phyloP scores from a whole-genome alignment of 2,888 invertebrate genomes.

The Melolontha melolontha region DNA sequence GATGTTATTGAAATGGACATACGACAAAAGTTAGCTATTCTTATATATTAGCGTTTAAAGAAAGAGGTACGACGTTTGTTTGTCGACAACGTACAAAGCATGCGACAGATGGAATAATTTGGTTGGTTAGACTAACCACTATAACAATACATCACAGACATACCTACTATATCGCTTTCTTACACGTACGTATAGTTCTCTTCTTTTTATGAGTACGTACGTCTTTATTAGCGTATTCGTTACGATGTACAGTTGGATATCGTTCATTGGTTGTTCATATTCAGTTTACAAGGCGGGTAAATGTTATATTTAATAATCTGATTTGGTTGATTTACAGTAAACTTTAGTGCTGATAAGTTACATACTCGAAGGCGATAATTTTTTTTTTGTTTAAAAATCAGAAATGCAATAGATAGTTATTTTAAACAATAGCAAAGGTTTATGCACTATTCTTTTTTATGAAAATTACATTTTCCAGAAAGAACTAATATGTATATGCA shows the following conservation, averaged over 20 bases:
- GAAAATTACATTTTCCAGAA: too few species aligned
- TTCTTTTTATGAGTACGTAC: not conserved
- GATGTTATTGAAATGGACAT: constrained; percentile 20
- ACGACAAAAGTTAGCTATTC: constrained; percentile 12
- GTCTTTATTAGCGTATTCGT: constrained; percentile 14
- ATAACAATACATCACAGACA: constrained; percentile 23
- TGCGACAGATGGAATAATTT: constrained; percentile 65
- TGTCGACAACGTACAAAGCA: constrained; percentile 44
- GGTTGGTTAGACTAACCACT: constrained; percentile 57
- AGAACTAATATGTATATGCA: too few species aligned
- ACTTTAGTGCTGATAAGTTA: too few species aligned
- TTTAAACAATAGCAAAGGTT: too few species aligned
- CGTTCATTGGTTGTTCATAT: constrained; percentile 36
- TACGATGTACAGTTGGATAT: constrained; percentile 74
- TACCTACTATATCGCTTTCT: constrained; percentile 1
- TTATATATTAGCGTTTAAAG: constrained; percentile 13
- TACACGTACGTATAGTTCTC: constrained; percentile 4
- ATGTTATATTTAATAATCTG: constrained; percentile 27
- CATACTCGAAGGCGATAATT: too few species aligned
- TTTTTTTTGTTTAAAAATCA: too few species aligned
- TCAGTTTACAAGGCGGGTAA: constrained; percentile 33
- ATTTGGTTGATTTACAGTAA: constrained; percentile 1
- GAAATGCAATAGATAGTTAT: too few species aligned
- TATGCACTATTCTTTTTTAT: too few species aligned
- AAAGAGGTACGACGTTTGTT: constrained; percentile 52